These are phyloP conservation scores for Girardinichthys multiradiatus DNA, from an alignment of 2,113 vertebrate species.

Conservation along the genomic window DNA sequence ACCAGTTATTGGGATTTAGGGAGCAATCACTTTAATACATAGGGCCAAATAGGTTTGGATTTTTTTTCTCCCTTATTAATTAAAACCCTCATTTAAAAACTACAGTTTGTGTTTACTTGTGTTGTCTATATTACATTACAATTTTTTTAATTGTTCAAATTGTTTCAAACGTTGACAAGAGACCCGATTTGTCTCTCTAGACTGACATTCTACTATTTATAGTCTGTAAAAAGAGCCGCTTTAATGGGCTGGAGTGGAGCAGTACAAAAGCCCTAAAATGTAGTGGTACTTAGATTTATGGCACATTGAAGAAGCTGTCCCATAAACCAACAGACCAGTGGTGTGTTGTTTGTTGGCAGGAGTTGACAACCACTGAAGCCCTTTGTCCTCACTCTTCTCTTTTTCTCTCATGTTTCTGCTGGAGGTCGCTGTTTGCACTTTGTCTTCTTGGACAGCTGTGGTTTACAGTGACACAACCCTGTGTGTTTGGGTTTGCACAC, in stretches of 20 bases:
- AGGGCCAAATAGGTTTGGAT: too few relatives aligned
- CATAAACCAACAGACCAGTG: slow-evolving; percentile 77
- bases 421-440: slow-evolving; percentile 22
- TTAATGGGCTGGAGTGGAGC: slow-evolving; percentile 61
- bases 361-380: slow-evolving; percentile 62
- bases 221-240: slow-evolving; percentile 59
- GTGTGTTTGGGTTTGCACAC: not conserved
- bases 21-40: too few relatives aligned
- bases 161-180: slow-evolving; percentile 31
- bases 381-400: slow-evolving; percentile 50
- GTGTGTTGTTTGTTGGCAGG: slow-evolving; percentile 65
- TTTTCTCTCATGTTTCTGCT: slow-evolving; percentile 34
- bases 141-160: slow-evolving; percentile 3
- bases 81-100: too few relatives aligned
- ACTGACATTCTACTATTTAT: slow-evolving; percentile 54
- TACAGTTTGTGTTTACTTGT: too few relatives aligned
- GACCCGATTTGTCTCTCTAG: slow-evolving; percentile 41
- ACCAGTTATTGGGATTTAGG: too few relatives aligned
- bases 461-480: not conserved
- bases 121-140: too few relatives aligned
- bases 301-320: slow-evolving; percentile 59
- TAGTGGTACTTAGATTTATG: slow-evolving; percentile 65
- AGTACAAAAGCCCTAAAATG: slow-evolving; percentile 70
- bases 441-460: slow-evolving; percentile 9
- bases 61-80: too few relatives aligned